A percentile compares a stretch with the other conserved stretches of the same genome.
Conservation (phyloP, 2,797 vertebrate species). For the Epinephelus malabaricus region DNA sequence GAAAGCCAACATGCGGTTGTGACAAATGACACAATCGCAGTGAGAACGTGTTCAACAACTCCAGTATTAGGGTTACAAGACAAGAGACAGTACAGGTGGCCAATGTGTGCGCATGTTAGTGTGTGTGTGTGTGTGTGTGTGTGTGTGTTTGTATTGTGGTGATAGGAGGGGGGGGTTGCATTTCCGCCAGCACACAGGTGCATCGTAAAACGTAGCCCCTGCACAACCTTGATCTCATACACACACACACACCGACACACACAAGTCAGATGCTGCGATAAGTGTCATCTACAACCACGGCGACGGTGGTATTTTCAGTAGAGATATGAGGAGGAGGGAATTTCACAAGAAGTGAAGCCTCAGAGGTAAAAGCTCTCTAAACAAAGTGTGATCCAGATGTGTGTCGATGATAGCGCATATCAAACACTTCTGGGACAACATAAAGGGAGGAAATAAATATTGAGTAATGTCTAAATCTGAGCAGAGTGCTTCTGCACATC, state of each 20-base stretch:
- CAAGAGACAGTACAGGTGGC: constrained; percentile 58
- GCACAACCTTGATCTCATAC: constrained; percentile 43
- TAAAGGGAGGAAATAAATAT: constrained; percentile 6
- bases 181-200: constrained; percentile 76
- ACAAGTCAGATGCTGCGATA: constrained; percentile 63
- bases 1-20: background rate
- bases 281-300: constrained; percentile 61
- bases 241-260: constrained; percentile 34
- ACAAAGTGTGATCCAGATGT: constrained; percentile 64
- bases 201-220: constrained; percentile 54
- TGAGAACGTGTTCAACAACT: constrained; percentile 10
- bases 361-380: constrained; percentile 31
- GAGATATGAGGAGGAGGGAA: constrained; percentile 43
- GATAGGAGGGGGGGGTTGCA: constrained; percentile 33
- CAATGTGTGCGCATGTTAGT: constrained; percentile 22
- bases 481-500: background rate
- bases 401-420: background rate
- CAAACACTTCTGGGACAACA: constrained; percentile 13
- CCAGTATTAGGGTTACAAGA: constrained; percentile 36
- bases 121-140: constrained; percentile 22
- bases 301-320: constrained; percentile 55
- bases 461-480: constrained; percentile 19
- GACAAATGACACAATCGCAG: constrained; percentile 16
- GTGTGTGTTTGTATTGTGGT: constrained; percentile 24
- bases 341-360: constrained; percentile 72